Base-by-base conservation (phyloP, 2,888 invertebrate genomes). In the Iselma pallidipennis region DNA sequence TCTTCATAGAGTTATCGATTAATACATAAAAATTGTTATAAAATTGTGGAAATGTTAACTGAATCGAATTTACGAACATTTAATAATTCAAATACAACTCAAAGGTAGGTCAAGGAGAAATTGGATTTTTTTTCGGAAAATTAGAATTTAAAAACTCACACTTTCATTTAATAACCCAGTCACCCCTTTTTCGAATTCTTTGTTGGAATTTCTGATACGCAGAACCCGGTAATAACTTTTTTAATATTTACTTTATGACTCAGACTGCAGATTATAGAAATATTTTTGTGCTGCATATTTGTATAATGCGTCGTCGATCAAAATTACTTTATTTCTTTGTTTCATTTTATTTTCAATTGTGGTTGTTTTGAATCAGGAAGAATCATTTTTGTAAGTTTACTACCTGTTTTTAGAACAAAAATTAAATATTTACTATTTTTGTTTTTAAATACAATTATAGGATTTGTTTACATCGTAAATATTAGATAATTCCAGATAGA, bases 41-140 rank as follows among this genome's bases (percentile, higher is more conserved):
- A 55, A 42, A n/a, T 55, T 31, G 37, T 2, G 12, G 29, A 48
- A 56, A 63, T 63, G 63, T 59, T 63, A 53, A 59, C 59, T 10
- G 63, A 59, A 54, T 51, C 45, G 14, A 52, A 56, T 55, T 10
- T 61, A 5, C 49, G 57, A 29, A 53, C 33, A n/a, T 29, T 57
- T 16, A 42, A 57, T 25, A 25, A 53, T 50, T 28, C 50, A 3
- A 19, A 49, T 2, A 51, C 55, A 5, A 45, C 53, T 12, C 19
- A 57, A 53, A 56, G 57, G 61, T 56, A 59, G 9, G 57, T 37
- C 10, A 19, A 37, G 1, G 9, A 21, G 7, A 42, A 14, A 5
- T n/a, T n/a, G n/a, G n/a, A 37, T 12, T 33, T 37, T 16, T n/a
- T n/a, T 31, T 31, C n/a, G n/a, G n/a, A n/a, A n/a, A n/a, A n/a